Conservation (phyloP, 2,888 invertebrate genomes). For the Tetragonula carbonaria region DNA sequence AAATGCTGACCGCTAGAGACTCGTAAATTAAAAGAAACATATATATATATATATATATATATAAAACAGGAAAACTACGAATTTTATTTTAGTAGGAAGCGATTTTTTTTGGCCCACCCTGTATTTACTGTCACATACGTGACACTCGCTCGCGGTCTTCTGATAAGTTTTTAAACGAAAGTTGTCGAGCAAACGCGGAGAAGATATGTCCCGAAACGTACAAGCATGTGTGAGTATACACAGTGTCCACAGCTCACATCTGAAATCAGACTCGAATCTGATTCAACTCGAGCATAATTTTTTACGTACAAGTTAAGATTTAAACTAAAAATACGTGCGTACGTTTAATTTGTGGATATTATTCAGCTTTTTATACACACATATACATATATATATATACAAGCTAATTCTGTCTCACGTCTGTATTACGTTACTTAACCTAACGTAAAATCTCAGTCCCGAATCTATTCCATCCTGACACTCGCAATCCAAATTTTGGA, state of each 20-base stretch:
- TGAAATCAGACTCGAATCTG: neutral
- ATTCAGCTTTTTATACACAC: neutral
- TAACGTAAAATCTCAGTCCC: neutral
- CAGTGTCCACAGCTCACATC: neutral
- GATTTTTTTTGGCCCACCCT: too few relatives aligned
- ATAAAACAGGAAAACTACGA: too few relatives aligned
- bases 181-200: conserved; percentile 11
- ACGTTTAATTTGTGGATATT: neutral
- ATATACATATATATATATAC: neutral
- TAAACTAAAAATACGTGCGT: neutral
- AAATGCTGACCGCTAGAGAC: too few relatives aligned
- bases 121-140: too few relatives aligned
- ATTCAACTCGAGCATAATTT: neutral
- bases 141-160: neutral
- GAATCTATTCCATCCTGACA: neutral
- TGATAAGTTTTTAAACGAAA: neutral
- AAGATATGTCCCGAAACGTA: neutral
- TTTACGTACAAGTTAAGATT: neutral
- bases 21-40: too few relatives aligned
- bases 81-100: too few relatives aligned
- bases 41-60: too few relatives aligned
- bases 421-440: neutral
- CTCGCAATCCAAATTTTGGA: neutral
- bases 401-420: neutral
- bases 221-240: neutral